phyloP scores from a whole-genome alignment of 2,797 vertebrate genomes.

The Taenioides sp. region DNA sequence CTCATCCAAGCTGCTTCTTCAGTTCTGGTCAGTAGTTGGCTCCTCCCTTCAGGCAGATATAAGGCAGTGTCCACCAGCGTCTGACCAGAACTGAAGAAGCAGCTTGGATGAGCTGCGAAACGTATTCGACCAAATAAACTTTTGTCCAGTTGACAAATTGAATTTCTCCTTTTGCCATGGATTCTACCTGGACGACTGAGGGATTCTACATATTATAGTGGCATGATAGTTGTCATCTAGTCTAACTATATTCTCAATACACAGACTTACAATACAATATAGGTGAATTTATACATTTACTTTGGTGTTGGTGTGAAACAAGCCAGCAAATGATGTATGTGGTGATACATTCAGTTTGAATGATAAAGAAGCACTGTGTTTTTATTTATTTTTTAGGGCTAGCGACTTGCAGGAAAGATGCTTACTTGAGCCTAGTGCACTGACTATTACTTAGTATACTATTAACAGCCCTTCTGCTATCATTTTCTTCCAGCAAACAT shows the following conservation, averaged over 20 bases:
- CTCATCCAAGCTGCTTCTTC: no score
- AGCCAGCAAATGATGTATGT: constrained; percentile 29
- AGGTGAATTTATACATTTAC: constrained; percentile 52
- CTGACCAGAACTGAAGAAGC: no score
- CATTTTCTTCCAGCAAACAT: constrained; percentile 14
- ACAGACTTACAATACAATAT: constrained; percentile 8
- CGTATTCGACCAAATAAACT: no score
- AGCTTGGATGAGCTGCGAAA: no score
- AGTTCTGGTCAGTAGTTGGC: no score
- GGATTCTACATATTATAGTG: no score
- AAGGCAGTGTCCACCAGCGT: no score
- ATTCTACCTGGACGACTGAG: no score
- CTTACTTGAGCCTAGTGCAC: constrained; percentile 15
- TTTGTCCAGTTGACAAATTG: no score
- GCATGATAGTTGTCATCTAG: constrained; percentile 66
- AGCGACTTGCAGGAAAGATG: constrained; percentile 7
- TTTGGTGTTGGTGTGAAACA: constrained; percentile 46
- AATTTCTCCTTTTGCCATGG: no score
- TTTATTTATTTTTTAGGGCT: constrained; percentile 28
- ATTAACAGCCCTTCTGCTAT: constrained; percentile 20
- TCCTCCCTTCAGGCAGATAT: no score
- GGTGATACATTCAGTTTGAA: constrained; percentile 38
- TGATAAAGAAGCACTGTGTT: constrained; percentile 51
- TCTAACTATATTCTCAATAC: constrained; percentile 60
- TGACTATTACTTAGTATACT: constrained; percentile 15